Conservation (phyloP, 2,888 invertebrate genomes). For the Formica aserva region DNA sequence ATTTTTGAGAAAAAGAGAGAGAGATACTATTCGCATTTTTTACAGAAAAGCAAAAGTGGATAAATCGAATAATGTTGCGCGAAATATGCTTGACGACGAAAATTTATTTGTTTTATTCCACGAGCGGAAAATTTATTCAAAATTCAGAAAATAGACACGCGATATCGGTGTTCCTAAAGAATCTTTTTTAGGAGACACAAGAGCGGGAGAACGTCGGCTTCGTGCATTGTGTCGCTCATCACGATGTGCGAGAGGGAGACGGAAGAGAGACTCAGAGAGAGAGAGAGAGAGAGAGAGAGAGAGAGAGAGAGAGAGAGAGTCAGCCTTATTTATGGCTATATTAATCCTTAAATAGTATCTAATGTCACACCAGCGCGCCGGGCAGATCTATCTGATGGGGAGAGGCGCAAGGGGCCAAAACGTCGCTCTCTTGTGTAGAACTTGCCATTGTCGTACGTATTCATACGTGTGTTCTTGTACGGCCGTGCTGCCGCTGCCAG, state of each 20-base stretch:
- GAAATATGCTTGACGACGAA: background rate
- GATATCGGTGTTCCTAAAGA: background rate
- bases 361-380: slow-evolving; percentile 82
- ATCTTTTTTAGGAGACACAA: background rate
- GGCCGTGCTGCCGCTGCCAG: slow-evolving; percentile 77
- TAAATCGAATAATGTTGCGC: background rate
- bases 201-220: slow-evolving; percentile 25
- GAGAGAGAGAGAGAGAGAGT: slow-evolving; percentile 35
- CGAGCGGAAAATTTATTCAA: background rate
- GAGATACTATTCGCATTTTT: background rate
- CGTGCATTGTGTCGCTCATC: slow-evolving; percentile 15
- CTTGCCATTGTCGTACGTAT: slow-evolving; percentile 84
- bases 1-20: background rate
- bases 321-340: slow-evolving; percentile 85
- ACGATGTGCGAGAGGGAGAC: slow-evolving; percentile 49
- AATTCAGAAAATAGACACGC: background rate
- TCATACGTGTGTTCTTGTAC: slow-evolving; percentile 85
- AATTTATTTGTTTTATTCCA: slow-evolving; percentile 28
- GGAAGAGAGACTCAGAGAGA: slow-evolving; percentile 36
- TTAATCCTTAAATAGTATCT: slow-evolving; percentile 86
- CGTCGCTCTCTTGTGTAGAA: slow-evolving; percentile 78
- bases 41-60: background rate
- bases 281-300: background rate
- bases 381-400: slow-evolving; percentile 82
- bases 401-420: slow-evolving; percentile 53